Conservation (phyloP, 2,888 invertebrate genomes). For the Gisinianus flammeolus region DNA sequence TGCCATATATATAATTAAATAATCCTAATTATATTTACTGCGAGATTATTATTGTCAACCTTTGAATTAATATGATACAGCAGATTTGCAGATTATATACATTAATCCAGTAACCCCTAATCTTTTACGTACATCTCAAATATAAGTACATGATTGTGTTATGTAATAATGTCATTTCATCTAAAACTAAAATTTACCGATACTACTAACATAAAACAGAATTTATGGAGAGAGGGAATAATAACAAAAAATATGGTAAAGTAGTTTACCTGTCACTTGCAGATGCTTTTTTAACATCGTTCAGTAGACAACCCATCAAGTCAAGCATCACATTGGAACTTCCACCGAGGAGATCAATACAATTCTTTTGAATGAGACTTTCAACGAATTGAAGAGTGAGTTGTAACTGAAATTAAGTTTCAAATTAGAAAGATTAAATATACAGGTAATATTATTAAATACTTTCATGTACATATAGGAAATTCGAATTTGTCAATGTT, state of each 20-base stretch:
- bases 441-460: not conserved
- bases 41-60: not conserved
- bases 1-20: too few species aligned
- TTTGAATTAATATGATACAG: not conserved
- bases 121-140: not conserved
- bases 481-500: too few species aligned
- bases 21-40: conserved; percentile 1
- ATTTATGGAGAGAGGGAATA: not conserved
- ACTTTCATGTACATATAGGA: not conserved
- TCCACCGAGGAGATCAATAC: conserved; percentile 57
- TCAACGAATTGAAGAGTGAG: conserved; percentile 58
- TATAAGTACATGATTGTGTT: not conserved
- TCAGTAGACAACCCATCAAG: conserved; percentile 57
- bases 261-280: conserved; percentile 53
- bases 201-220: not conserved
- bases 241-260: not conserved
- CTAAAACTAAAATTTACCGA: not conserved
- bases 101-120: not conserved
- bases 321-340: conserved; percentile 58
- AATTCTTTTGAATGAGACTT: conserved; percentile 58
- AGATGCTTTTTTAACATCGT: conserved; percentile 56
- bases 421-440: not conserved
- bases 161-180: not conserved
- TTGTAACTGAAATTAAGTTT: conserved; percentile 40
- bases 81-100: not conserved